Base-by-base conservation (phyloP, 2,888 invertebrate species). In the Lasioglossum lativentre region DNA sequence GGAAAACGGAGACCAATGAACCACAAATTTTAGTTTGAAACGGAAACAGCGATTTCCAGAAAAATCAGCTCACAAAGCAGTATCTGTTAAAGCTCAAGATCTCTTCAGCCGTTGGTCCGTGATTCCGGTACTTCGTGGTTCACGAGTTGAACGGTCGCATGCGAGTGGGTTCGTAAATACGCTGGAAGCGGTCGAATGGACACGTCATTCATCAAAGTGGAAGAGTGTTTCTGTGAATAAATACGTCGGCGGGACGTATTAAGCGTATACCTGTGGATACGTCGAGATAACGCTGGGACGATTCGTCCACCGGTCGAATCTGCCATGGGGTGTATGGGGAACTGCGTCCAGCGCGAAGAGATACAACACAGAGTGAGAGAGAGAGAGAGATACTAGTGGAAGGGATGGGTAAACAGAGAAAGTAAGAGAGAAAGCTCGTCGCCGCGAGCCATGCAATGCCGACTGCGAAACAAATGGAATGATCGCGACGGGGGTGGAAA, bases 401-500 rank as follows among this genome's bases (percentile, higher is more conserved):
- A n/a, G 70, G 75, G 47, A 70, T 45, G 75, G 85, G 82, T 86
- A 91, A 89, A 89, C 83, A 90, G 90, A 79, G 86, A 85, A 91
- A 87, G 89, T 82, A 80, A 84, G 89, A 89, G 89, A 88, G 89
- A 91, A 88, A 85, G 86, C 88, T 82, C 90, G 90, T 83, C 84
- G 92, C 93, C 91, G 91, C 91, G 91, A 92, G 93, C 90, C 81
- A 87, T 91, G 89, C 90, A 90, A 90, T 88, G 90, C 89, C 77
- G 89, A 86, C 92, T 88, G 87, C 90, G 91, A 90, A 93, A 93
- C 92, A 93, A 93, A 93, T 93, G 91, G 91, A 91, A 91, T 90
- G 91, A 90, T 90, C 88, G 91, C 90, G 87, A 88, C 90, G 90
- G 88, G 90, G 89, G 86, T 86, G 87, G 87, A 89, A 89, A 92